A percentile compares a stretch with the other conserved stretches of the same genome.
These are phyloP conservation scores for Araneus ventricosus DNA, from an alignment of 1,140 invertebrate genomes.

Conservation along the genomic window DNA sequence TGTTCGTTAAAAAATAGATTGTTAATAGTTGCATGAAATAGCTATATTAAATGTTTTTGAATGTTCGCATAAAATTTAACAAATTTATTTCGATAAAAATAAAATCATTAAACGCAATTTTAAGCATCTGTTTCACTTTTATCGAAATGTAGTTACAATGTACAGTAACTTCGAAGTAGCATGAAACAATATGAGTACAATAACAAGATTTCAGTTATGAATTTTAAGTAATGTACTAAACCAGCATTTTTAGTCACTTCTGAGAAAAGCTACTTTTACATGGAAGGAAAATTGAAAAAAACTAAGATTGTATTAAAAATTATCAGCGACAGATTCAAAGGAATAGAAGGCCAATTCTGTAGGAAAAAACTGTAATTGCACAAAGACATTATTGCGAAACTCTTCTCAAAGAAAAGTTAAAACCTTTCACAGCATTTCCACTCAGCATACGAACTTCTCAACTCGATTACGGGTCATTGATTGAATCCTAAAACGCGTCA, in stretches of 20 bases:
- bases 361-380: neutral
- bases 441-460: conserved; percentile 31
- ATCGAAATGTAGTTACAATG: too few species aligned
- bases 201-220: too few species aligned
- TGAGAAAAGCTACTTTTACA: neutral
- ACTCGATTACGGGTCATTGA: conserved; percentile 53
- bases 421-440: neutral
- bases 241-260: neutral
- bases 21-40: too few species aligned
- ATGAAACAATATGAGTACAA: too few species aligned
- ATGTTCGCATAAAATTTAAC: too few species aligned
- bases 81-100: too few species aligned
- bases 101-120: too few species aligned
- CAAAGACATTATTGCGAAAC: neutral
- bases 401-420: neutral
- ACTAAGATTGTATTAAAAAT: neutral
- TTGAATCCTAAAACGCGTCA: neutral
- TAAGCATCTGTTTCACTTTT: too few species aligned
- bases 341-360: neutral
- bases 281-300: neutral
- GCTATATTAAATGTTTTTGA: too few species aligned
- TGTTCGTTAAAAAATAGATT: too few species aligned
- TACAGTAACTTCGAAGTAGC: too few species aligned
- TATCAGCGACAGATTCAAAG: neutral
- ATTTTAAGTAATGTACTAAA: too few species aligned